Conservation (phyloP, 1,140 invertebrate genomes). For the Geopemphigus sp. region DNA sequence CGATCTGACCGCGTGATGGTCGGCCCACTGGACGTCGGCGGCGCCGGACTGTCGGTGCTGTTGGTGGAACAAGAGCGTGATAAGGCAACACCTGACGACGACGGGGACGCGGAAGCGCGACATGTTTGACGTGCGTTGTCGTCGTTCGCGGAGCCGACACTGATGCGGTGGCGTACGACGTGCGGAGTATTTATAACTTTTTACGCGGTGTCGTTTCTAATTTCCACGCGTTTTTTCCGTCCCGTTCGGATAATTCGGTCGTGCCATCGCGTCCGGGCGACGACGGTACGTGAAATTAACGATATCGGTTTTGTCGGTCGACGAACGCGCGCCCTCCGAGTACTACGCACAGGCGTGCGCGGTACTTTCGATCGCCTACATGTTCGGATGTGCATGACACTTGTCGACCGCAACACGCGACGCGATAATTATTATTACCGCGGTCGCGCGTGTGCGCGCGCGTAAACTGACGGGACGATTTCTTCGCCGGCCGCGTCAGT, state of each 20-base stretch:
- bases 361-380: constrained; percentile 23
- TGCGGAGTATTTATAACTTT: constrained; percentile 9
- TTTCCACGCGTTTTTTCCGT: too few species aligned
- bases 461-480: too few species aligned
- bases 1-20: background rate
- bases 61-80: background rate
- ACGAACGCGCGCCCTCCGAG: too few species aligned
- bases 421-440: too few species aligned
- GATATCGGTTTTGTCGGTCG: too few species aligned
- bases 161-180: background rate
- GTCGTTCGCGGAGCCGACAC: background rate
- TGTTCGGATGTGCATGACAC: constrained; percentile 15
- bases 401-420: background rate
- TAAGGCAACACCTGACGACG: background rate
- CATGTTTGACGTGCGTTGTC: background rate
- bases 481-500: too few species aligned
- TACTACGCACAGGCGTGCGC: too few species aligned
- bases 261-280: too few species aligned
- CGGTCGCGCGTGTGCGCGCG: too few species aligned
- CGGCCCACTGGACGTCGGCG: background rate
- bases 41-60: background rate
- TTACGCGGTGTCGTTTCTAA: too few species aligned
- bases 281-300: too few species aligned
- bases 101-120: background rate
- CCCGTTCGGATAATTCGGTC: too few species aligned